Evolutionary conservation across 2,797 vertebrate genomes (phyloP).

Genomic region (Urocyon cinereoargenteus): DNA sequence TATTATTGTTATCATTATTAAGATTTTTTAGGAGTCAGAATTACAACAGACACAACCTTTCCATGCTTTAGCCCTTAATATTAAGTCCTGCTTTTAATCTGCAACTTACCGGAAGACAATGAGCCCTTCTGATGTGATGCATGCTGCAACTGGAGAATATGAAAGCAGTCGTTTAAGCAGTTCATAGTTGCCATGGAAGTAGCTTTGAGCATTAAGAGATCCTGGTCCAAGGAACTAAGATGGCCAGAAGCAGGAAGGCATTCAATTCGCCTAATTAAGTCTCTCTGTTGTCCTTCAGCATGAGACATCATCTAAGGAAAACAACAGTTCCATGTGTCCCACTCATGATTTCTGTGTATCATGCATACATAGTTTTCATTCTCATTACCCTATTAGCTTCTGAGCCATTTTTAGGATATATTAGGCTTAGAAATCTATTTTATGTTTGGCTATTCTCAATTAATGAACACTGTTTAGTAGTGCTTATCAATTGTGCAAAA

Average conservation of each 20-base stretch:
- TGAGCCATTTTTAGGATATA: neutral
- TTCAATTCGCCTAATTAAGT: slow-evolving; percentile 97
- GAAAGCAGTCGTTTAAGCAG: slow-evolving; percentile 98
- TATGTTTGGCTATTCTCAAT: slow-evolving; percentile 43
- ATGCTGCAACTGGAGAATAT: slow-evolving; percentile 98
- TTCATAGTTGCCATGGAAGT: slow-evolving; percentile 99
- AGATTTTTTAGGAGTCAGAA: slow-evolving; percentile 42
- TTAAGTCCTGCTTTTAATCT: neutral
- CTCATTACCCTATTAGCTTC: slow-evolving; percentile 23
- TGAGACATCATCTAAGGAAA: slow-evolving; percentile 96
- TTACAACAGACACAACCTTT: neutral
- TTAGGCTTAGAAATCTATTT: slow-evolving; percentile 1
- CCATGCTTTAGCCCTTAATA: neutral
- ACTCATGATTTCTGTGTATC: neutral
- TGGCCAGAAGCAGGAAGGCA: slow-evolving; percentile 93
- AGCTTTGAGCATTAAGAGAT: slow-evolving; percentile 98
- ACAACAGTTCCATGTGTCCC: slow-evolving; percentile 70
- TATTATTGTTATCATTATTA: neutral
- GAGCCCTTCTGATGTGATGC: slow-evolving; percentile 93
- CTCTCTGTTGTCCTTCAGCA: slow-evolving; percentile 97
- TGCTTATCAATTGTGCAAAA: slow-evolving; percentile 1
- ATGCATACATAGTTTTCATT: neutral
- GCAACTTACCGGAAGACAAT: slow-evolving; percentile 91
- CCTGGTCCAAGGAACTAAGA: slow-evolving; percentile 96
- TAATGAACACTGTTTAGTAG: slow-evolving; percentile 13